Percentiles rank a stretch among this genome's conserved stretches.
These are phyloP conservation scores for Brachystomella parvula DNA, from an alignment of 1,140 invertebrate species.

Conservation along the genomic window DNA sequence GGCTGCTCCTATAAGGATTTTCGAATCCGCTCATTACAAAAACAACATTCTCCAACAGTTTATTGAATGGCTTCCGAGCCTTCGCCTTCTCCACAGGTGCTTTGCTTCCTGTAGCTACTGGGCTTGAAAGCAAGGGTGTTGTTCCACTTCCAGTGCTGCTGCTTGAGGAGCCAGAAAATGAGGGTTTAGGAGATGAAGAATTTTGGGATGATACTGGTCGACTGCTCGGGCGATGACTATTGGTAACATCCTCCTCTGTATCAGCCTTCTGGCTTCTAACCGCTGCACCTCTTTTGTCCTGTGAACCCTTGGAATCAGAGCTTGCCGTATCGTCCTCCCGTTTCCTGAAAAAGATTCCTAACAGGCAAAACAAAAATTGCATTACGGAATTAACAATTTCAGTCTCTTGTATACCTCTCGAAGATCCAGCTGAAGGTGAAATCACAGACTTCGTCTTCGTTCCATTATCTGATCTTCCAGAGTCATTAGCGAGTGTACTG, in stretches of 20 bases:
- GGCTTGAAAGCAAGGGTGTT: constrained; percentile 7
- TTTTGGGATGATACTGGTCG: neutral
- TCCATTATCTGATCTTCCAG: neutral
- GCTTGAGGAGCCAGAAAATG: neutral
- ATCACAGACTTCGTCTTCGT: neutral
- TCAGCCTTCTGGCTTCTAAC: no score
- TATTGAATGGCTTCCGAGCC: constrained; percentile 48
- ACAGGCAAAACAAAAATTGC: no score
- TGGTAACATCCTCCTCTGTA: neutral
- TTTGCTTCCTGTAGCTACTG: neutral
- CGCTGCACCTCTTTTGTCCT: no score
- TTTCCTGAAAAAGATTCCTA: no score
- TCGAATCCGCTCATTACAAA: constrained; percentile 74
- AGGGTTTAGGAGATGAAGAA: neutral
- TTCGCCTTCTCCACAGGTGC: constrained; percentile 16
- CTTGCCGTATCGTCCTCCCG: no score
- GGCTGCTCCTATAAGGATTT: constrained; percentile 63
- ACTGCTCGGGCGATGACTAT: neutral
- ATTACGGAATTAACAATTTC: no score
- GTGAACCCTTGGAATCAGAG: no score
- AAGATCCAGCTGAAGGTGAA: no score
- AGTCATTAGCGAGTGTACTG: neutral
- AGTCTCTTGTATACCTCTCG: no score
- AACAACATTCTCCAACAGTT: constrained; percentile 57
- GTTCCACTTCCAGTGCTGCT: neutral